Percentiles rank a stretch among this genome's conserved stretches.
phyloP scores from a whole-genome alignment of 2,113 vertebrate species.

The Orcinus orca region DNA sequence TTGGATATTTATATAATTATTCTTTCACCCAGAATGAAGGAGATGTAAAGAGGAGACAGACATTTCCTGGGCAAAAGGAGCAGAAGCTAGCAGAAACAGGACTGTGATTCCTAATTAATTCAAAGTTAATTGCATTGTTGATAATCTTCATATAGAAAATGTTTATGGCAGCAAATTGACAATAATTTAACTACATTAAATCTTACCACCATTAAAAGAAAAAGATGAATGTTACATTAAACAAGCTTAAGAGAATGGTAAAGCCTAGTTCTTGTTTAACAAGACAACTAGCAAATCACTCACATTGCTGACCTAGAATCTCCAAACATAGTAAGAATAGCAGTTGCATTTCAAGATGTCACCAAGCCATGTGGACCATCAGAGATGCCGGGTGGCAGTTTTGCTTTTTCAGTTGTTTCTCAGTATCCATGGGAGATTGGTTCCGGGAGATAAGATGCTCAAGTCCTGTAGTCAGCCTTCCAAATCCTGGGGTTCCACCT shows the following conservation, averaged over 20 bases:
- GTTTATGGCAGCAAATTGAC: slow-evolving; percentile 83
- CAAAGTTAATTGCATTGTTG: slow-evolving; percentile 84
- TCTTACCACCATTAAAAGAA: slow-evolving; percentile 82
- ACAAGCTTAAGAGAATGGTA: slow-evolving; percentile 75
- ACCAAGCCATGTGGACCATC: not conserved
- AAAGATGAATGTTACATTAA: slow-evolving; percentile 80
- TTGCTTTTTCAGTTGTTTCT: not conserved
- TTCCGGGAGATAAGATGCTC: not conserved
- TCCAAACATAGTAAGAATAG: not conserved
- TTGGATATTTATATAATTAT: slow-evolving; percentile 59
- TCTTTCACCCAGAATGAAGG: slow-evolving; percentile 56
- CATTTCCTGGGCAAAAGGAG: slow-evolving; percentile 76
- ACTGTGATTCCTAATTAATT: slow-evolving; percentile 82
- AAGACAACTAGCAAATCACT: slow-evolving; percentile 74
- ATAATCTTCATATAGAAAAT: slow-evolving; percentile 84
- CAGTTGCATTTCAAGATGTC: slow-evolving; percentile 16
- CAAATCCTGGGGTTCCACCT: not conserved
- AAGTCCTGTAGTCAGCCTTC: not conserved
- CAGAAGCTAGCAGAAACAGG: slow-evolving; percentile 76
- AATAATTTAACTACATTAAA: slow-evolving; percentile 83
- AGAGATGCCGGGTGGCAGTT: not conserved
- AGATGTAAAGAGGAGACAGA: slow-evolving; percentile 63
- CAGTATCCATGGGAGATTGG: not conserved
- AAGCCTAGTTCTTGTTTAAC: slow-evolving; percentile 75
- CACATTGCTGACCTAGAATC: slow-evolving; percentile 60